Percentiles rank a stretch among this genome's conserved stretches.
Evolutionary conservation across 2,888 invertebrate genomes (phyloP).

Genomic region (Serrognathus titanus): DNA sequence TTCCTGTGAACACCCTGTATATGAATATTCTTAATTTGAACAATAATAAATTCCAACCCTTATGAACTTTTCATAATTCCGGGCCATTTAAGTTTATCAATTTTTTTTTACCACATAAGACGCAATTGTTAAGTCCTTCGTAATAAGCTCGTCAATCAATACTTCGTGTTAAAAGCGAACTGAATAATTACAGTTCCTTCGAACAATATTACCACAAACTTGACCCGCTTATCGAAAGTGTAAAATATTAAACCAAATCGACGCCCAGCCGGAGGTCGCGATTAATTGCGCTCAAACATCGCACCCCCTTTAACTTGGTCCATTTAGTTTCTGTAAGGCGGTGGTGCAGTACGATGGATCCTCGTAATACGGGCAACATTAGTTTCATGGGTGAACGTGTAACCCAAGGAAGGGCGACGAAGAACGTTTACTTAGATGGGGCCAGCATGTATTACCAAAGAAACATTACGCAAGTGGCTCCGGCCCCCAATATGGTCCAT

Average conservation of each 20-base stretch:
- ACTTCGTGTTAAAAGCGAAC: no score
- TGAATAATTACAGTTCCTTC: no score
- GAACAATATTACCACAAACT: neutral
- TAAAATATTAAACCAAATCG: neutral
- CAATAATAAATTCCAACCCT: no score
- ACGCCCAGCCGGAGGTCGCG: neutral
- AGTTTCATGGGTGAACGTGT: conserved; percentile 12
- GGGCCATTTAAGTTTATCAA: no score
- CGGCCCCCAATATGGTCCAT: conserved; percentile 20
- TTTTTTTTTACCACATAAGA: no score
- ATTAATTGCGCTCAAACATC: neutral
- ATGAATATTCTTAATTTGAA: no score
- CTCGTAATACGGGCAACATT: conserved; percentile 21
- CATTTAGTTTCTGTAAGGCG: no score
- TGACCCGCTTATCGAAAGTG: neutral
- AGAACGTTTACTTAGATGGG: conserved; percentile 38
- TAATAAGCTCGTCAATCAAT: no score
- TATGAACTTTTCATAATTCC: no score
- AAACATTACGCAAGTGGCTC: conserved; percentile 36
- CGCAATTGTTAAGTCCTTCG: no score
- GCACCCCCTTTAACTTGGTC: no score
- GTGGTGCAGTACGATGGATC: neutral
- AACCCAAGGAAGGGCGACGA: conserved; percentile 16
- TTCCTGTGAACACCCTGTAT: no score
- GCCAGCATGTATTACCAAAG: conserved; percentile 30